phyloP scores from a whole-genome alignment of 2,888 invertebrate species.

The Stegophylla sp. region DNA sequence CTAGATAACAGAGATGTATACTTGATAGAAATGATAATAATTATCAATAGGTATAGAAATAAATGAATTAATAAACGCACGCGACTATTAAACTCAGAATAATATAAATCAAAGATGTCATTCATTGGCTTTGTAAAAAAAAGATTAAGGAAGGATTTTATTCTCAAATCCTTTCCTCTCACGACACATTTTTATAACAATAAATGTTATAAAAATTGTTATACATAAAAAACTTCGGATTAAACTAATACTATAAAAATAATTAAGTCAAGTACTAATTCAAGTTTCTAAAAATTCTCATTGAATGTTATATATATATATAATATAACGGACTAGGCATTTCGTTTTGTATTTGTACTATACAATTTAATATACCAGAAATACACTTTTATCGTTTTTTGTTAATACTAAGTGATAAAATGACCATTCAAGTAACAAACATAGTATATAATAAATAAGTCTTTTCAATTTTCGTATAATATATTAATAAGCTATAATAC shows the following conservation, averaged over 20 bases:
- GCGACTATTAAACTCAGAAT: too few species aligned
- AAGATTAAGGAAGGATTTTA: not conserved
- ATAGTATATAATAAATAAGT: too few species aligned
- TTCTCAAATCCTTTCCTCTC: not conserved
- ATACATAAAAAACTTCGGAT: constrained; percentile 5
- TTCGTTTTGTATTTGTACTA: not conserved
- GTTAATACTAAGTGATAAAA: not conserved
- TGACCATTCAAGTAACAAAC: too few species aligned
- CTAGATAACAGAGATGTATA: not conserved
- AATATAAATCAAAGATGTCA: not conserved
- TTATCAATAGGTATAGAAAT: too few species aligned
- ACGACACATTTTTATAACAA: not conserved
- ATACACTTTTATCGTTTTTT: not conserved
- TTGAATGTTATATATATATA: not conserved
- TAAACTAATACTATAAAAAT: constrained; percentile 21
- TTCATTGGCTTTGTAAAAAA: not conserved
- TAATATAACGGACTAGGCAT: not conserved
- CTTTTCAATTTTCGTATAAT: not conserved
- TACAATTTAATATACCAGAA: not conserved
- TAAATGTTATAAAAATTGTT: constrained; percentile 14
- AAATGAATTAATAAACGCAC: too few species aligned
- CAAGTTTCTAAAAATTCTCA: not conserved
- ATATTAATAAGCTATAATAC: not conserved
- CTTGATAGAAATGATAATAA: too few species aligned
- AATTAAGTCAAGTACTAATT: constrained; percentile 18